Conservation (phyloP, 2,888 invertebrate species). For the Lamproptera curius region DNA sequence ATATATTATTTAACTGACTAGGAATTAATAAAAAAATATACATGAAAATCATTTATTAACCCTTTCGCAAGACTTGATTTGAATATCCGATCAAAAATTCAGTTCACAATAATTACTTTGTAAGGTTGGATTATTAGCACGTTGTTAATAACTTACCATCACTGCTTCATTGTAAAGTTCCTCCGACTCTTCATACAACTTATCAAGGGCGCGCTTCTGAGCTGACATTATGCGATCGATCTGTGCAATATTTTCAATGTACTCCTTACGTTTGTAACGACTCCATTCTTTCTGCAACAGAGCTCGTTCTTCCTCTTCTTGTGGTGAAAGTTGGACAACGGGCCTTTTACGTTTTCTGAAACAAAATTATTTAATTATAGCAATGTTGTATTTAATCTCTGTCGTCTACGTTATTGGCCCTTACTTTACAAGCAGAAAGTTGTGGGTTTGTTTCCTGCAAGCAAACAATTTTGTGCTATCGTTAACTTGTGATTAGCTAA, state of each 20-base stretch:
- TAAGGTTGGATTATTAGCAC: too few species aligned
- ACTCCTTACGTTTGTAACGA: conserved; percentile 81
- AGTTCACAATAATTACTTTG: too few species aligned
- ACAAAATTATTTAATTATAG: conserved; percentile 2
- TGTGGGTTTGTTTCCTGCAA: too few species aligned
- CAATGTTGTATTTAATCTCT: background rate
- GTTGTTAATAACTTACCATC: conserved; percentile 81
- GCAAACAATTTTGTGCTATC: too few species aligned
- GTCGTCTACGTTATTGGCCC: too few species aligned
- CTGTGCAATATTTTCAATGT: conserved; percentile 80
- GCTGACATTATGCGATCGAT: conserved; percentile 83
- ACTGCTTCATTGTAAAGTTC: conserved; percentile 93
- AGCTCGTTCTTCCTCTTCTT: conserved; percentile 81
- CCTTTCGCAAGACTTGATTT: too few species aligned
- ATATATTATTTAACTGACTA: too few species aligned
- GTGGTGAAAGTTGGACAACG: conserved; percentile 62
- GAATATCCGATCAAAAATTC: too few species aligned
- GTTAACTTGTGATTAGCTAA: too few species aligned
- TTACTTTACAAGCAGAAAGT: background rate
- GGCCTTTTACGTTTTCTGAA: conserved; percentile 69
- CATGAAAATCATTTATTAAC: too few species aligned
- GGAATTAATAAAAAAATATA: too few species aligned
- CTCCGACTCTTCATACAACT: conserved; percentile 88
- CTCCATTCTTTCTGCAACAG: conserved; percentile 87
- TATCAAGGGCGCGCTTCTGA: conserved; percentile 88